A percentile compares a stretch with the other conserved stretches of the same genome.
These are phyloP conservation scores for Graphium colonna DNA, from an alignment of 2,888 invertebrate species.

Conservation along the genomic window DNA sequence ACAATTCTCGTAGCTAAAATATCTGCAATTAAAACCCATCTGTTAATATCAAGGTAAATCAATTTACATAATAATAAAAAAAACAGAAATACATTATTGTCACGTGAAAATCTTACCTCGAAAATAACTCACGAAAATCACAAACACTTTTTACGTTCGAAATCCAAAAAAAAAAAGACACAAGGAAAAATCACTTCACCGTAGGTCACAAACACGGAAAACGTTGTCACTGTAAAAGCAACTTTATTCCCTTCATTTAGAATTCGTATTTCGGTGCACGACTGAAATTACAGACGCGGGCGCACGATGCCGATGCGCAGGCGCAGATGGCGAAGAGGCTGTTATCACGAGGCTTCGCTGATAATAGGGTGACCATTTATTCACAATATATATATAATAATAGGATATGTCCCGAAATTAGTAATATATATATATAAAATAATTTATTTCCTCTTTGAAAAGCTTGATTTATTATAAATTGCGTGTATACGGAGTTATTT, in stretches of 20 bases:
- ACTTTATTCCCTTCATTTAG: slow-evolving; percentile 27
- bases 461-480: too few relatives aligned
- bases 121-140: slow-evolving; percentile 1
- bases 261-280: slow-evolving; percentile 5
- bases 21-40: neutral
- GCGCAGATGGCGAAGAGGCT: slow-evolving; percentile 55
- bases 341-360: slow-evolving; percentile 57
- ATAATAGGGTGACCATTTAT: slow-evolving; percentile 29
- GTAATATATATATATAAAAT: neutral
- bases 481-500: too few relatives aligned
- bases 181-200: slow-evolving; percentile 5
- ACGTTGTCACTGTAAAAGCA: slow-evolving; percentile 25
- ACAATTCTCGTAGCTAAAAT: too few relatives aligned
- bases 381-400: neutral
- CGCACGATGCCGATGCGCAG: slow-evolving; percentile 57
- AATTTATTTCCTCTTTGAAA: neutral
- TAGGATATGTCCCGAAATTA: neutral
- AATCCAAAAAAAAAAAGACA: slow-evolving; percentile 4
- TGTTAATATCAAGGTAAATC: neutral
- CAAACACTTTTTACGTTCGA: neutral
- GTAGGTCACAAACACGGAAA: slow-evolving; percentile 14
- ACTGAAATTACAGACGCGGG: slow-evolving; percentile 43
- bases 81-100: neutral
- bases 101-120: slow-evolving; percentile 14
- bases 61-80: neutral